Percentiles rank a stretch among this genome's conserved stretches.
Evolutionary conservation across 2,888 invertebrate genomes (phyloP).

Genomic region (Lasioglossum calceatum): DNA sequence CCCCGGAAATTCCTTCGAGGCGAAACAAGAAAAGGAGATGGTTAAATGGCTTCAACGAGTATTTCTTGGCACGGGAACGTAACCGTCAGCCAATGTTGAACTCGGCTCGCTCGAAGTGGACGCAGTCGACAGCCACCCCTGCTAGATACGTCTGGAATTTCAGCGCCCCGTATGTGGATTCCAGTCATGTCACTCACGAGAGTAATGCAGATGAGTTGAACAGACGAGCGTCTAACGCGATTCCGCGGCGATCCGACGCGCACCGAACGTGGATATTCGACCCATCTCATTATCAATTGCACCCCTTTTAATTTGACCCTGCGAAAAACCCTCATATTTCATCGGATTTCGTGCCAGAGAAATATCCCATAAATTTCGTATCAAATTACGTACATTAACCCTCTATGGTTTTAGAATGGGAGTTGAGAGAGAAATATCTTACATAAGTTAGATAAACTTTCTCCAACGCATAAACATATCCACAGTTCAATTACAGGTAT

Average conservation of each 20-base stretch:
- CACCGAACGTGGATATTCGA: background rate
- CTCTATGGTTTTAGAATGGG: background rate
- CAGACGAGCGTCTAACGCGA: constrained; percentile 41
- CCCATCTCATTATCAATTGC: background rate
- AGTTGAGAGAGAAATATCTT: background rate
- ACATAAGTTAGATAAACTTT: background rate
- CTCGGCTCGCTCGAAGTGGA: constrained; percentile 60
- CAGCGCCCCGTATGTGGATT: constrained; percentile 58
- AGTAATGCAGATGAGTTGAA: constrained; percentile 62
- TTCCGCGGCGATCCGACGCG: constrained; percentile 10
- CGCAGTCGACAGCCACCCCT: constrained; percentile 43
- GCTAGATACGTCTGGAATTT: constrained; percentile 65
- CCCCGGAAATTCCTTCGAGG: constrained; percentile 16
- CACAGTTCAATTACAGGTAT: background rate
- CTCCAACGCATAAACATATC: background rate
- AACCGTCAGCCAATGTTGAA: constrained; percentile 25
- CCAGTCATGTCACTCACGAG: constrained; percentile 64
- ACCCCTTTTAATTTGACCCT: background rate
- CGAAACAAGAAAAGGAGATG: constrained; percentile 30
- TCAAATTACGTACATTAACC: background rate
- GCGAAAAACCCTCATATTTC: background rate
- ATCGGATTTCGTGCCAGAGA: background rate
- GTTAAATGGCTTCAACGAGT: constrained; percentile 28
- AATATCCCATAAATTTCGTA: background rate
- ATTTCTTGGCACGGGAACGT: constrained; percentile 45